Percentiles rank a stretch among this genome's conserved stretches.
Conservation (phyloP, 2,113 vertebrate species). For the Lepus americanus region DNA sequence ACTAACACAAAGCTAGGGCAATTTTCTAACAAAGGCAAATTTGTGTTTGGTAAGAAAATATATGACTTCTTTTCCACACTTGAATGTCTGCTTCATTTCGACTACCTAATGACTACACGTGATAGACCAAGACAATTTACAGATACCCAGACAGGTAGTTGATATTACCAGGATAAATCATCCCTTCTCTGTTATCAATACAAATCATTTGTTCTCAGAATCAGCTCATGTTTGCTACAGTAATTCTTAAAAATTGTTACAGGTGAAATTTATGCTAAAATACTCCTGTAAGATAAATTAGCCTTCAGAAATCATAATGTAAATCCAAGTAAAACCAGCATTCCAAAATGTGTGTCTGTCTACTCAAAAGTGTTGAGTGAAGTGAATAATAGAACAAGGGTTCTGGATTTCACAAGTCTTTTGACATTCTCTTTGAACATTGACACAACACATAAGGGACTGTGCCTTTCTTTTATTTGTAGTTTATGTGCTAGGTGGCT, state of each 20-base stretch:
- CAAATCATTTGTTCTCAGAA: constrained; percentile 58
- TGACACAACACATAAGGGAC: background rate
- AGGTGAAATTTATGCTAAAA: constrained; percentile 59
- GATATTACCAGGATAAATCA: constrained; percentile 65
- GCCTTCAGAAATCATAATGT: constrained; percentile 1
- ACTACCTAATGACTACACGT: constrained; percentile 9
- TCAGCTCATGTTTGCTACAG: constrained; percentile 64
- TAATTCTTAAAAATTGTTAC: constrained; percentile 40
- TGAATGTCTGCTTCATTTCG: background rate
- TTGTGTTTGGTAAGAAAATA: background rate
- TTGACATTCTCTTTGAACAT: constrained; percentile 46
- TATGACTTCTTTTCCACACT: fast-evolving
- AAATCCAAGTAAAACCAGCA: constrained; percentile 53
- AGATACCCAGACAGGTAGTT: constrained; percentile 48
- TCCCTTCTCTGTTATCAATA: constrained; percentile 55
- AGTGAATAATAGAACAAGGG: constrained; percentile 40
- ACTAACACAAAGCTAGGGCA: constrained; percentile 37
- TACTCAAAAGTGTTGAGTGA: constrained; percentile 26
- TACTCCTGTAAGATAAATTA: constrained; percentile 71
- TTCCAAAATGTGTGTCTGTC: constrained; percentile 38
- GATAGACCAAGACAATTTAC: constrained; percentile 61
- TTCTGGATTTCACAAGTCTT: constrained; percentile 47
- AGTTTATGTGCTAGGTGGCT: constrained; percentile 24
- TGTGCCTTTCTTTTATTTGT: constrained; percentile 40
- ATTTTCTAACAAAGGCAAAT: background rate